phyloP scores from a whole-genome alignment of 2,888 invertebrate species.

The Drosophila emarginata region DNA sequence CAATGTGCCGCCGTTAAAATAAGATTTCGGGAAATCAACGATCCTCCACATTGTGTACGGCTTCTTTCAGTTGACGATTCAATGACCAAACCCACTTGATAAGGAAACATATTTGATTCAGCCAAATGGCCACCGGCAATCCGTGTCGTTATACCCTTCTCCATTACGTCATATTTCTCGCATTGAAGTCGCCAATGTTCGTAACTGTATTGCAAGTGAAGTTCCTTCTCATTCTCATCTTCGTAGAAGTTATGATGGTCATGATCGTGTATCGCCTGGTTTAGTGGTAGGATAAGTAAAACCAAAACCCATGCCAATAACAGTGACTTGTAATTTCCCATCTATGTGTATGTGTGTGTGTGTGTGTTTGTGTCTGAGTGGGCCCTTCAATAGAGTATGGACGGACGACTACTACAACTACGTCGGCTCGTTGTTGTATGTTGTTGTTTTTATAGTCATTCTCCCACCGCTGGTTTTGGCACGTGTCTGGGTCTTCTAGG shows the following conservation, averaged over 20 bases:
- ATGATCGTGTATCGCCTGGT: not conserved
- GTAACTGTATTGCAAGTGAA: constrained; percentile 48
- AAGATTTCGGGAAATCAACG: constrained; percentile 64
- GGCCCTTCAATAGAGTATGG: constrained; percentile 36
- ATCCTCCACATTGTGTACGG: constrained; percentile 76
- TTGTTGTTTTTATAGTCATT: constrained; percentile 38
- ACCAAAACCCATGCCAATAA: constrained; percentile 5
- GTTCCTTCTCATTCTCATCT: constrained; percentile 24
- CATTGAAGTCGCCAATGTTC: constrained; percentile 53
- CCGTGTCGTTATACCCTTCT: constrained; percentile 42
- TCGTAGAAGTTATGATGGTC: not conserved
- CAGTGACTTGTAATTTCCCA: constrained; percentile 8
- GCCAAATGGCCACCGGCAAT: constrained; percentile 78
- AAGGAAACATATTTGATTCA: constrained; percentile 75
- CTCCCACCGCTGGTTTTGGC: constrained; percentile 25
- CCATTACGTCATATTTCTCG: constrained; percentile 25
- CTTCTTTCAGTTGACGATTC: constrained; percentile 37
- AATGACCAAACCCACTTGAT: constrained; percentile 76
- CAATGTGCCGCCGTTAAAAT: constrained; percentile 81
- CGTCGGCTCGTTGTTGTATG: constrained; percentile 7
- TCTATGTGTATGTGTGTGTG: not conserved
- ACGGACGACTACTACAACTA: not conserved
- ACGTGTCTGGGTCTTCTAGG: constrained; percentile 35
- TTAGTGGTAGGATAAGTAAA: constrained; percentile 1
- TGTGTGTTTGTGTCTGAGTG: constrained; percentile 34